Percentiles rank a stretch among this genome's conserved stretches.
Conservation (phyloP, 2,113 vertebrate species). For the Takifugu flavidus region DNA sequence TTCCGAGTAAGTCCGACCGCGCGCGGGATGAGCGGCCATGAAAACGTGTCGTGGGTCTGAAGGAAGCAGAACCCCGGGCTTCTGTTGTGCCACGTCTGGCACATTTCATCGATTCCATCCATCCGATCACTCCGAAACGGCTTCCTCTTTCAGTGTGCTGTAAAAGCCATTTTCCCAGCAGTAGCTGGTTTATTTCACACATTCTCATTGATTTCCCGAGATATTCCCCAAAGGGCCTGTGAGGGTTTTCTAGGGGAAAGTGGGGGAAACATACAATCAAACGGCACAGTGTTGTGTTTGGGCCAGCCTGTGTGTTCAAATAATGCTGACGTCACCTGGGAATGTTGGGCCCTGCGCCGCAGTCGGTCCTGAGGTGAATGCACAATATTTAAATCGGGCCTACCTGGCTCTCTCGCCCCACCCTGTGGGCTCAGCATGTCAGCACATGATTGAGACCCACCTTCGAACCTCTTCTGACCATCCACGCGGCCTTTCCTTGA, state of each 20-base stretch:
- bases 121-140: slow-evolving; percentile 10
- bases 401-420: slow-evolving; percentile 74
- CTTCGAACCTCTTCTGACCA: no score
- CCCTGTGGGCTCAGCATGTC: slow-evolving; percentile 62
- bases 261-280: background rate
- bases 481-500: no score
- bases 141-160: slow-evolving; percentile 3
- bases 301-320: slow-evolving; percentile 47
- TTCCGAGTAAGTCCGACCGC: no score
- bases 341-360: slow-evolving; percentile 67
- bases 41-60: slow-evolving; percentile 28
- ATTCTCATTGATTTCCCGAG: slow-evolving; percentile 40
- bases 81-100: background rate
- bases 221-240: slow-evolving; percentile 30
- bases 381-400: slow-evolving; percentile 75
- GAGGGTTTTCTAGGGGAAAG: slow-evolving; percentile 3
- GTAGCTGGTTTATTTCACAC: background rate
- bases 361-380: slow-evolving; percentile 82
- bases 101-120: slow-evolving; percentile 2
- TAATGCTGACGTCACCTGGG: slow-evolving; percentile 71
- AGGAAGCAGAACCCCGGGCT: background rate
- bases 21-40: slow-evolving; percentile 46
- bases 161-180: background rate
- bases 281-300: slow-evolving; percentile 4
- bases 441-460: slow-evolving; percentile 40